phyloP scores from a whole-genome alignment of 2,888 invertebrate genomes.

The Mythimna vitellina region DNA sequence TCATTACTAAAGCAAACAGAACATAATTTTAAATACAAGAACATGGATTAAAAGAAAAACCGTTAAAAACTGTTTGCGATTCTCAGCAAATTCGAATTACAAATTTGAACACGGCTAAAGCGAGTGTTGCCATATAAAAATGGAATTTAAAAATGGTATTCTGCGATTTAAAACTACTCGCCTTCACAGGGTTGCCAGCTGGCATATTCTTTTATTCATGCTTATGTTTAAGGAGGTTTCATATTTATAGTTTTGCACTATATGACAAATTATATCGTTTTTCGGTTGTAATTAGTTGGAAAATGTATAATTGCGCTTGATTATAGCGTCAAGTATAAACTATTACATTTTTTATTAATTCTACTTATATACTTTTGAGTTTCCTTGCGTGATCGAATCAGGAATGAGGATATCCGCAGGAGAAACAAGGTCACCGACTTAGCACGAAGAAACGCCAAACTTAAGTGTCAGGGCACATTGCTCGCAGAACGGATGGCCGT shows the following conservation, averaged over 20 bases:
- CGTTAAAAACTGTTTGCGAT: constrained; percentile 67
- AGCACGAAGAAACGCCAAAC: no score
- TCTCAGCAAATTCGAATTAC: constrained; percentile 69
- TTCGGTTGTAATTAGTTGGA: constrained; percentile 12
- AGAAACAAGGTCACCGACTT: no score
- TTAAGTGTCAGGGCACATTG: no score
- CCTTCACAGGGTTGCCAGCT: constrained; percentile 61
- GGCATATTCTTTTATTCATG: constrained; percentile 62
- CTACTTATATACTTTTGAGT: no score
- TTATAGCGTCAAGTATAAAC: not conserved
- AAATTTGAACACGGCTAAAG: constrained; percentile 69
- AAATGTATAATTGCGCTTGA: not conserved
- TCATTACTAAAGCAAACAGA: constrained; percentile 58
- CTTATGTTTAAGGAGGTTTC: constrained; percentile 44
- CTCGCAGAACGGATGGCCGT: no score
- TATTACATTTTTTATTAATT: not conserved
- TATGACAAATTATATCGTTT: constrained; percentile 44
- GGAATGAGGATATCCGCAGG: no score
- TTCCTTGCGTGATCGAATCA: no score
- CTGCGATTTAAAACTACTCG: constrained; percentile 65
- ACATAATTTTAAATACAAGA: constrained; percentile 58
- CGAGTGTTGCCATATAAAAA: constrained; percentile 69
- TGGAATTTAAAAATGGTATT: constrained; percentile 67
- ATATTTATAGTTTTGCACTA: constrained; percentile 52
- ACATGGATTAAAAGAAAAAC: constrained; percentile 63